Conservation (phyloP, 1,140 invertebrate species). For the Chionoecetes opilio region DNA sequence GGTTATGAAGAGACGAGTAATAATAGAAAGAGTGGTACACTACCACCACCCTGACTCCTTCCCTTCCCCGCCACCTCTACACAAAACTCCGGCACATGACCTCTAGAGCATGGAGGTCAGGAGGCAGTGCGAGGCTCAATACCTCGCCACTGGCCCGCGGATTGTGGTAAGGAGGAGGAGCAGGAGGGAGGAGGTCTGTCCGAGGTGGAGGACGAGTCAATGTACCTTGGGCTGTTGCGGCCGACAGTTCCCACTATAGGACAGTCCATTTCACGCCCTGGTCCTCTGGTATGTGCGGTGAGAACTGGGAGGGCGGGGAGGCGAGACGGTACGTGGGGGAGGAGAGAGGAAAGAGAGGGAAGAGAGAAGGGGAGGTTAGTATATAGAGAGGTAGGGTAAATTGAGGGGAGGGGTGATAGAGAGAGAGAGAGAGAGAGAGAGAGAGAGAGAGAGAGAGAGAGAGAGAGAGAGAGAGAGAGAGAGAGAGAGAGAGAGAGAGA, state of each 20-base stretch:
- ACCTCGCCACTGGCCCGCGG: neutral
- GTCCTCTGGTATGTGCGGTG: neutral
- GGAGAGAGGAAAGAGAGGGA: neutral
- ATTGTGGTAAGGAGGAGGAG: neutral
- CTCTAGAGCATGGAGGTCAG: conserved; percentile 3
- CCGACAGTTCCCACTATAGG: neutral
- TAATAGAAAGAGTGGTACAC: neutral
- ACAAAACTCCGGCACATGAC: neutral
- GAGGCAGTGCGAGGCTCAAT: neutral
- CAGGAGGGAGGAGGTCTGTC: neutral
- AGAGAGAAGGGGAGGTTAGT: neutral
- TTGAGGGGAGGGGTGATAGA: neutral
- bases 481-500: neutral
- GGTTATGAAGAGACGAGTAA: too few species aligned
- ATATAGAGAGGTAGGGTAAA: neutral
- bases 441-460: too few species aligned
- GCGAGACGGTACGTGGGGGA: too few species aligned
- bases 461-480: too few species aligned
- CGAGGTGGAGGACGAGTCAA: conserved; percentile 10
- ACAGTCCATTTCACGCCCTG: conserved; percentile 14
- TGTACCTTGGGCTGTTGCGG: neutral
- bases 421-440: too few species aligned
- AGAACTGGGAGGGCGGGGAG: neutral
- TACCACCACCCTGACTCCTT: neutral
- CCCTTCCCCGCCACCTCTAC: neutral